phyloP scores from a whole-genome alignment of 2,113 vertebrate species.

The Cercopithecus mona region DNA sequence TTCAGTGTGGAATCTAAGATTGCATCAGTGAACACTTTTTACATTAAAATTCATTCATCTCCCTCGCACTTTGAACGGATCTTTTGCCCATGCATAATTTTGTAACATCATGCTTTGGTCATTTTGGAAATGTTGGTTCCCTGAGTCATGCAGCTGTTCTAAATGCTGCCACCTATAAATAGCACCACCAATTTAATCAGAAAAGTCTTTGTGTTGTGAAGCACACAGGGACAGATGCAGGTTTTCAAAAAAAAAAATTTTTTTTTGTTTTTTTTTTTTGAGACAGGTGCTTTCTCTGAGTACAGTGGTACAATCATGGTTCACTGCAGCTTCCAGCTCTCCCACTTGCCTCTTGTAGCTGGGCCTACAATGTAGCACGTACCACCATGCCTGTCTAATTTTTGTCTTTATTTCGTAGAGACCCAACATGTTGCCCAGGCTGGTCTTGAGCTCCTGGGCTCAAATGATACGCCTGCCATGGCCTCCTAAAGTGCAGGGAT shows the following conservation, averaged over 20 bases:
- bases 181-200: background rate
- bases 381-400: too few relatives aligned
- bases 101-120: background rate
- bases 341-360: too few relatives aligned
- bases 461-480: too few relatives aligned
- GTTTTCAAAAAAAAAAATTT: background rate
- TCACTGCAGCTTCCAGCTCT: too few relatives aligned
- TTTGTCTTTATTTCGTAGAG: too few relatives aligned
- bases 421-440: too few relatives aligned
- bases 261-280: too few relatives aligned
- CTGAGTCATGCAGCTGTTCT: background rate
- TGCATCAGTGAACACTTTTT: background rate
- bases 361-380: too few relatives aligned
- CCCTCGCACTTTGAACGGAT: background rate
- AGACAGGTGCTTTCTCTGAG: too few relatives aligned
- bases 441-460: too few relatives aligned
- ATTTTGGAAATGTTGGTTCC: background rate
- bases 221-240: background rate
- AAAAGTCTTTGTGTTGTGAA: background rate
- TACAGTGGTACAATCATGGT: too few relatives aligned
- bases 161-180: background rate
- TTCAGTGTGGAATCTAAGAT: background rate
- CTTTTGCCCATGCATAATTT: background rate
- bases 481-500: too few relatives aligned
- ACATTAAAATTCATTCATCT: background rate